Base-by-base conservation (phyloP, 2,888 invertebrate genomes). In the Tetragonisca angustula region DNA sequence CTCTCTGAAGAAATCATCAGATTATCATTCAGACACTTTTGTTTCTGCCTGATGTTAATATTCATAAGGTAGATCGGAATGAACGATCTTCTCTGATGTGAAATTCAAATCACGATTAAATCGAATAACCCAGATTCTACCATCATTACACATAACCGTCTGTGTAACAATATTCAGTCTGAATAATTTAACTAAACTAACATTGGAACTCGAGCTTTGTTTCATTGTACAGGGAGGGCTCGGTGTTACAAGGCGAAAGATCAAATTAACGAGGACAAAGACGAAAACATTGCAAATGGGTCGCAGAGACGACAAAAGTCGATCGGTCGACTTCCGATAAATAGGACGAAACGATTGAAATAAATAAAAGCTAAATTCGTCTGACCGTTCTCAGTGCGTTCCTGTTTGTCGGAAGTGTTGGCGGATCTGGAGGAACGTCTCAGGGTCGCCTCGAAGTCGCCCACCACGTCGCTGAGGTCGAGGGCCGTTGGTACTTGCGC, bases 371-470 rank as follows among this genome's bases (percentile, higher is more conserved):
- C 5, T 27, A n/a, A 70, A 61, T 5, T 17, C 62, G 13, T 59
- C 87, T 87, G 67, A 86, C 90, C 89, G 52, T 76, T 79, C 36
- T 89, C 87, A 13, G 62, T 50, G 59, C 70, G 65, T 11, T 79
- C 65, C 15, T 80, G 80, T 36, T 72, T 81, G 9, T 83, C 85
- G 11, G 59, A 68, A 9, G 59, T 54, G 15, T 59, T 87, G 50
- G 83, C 77, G 36, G 92, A 86, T 72, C 91, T 92, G 59, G 91
- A 89, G 64, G 93, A 91, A 79, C 96, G 95, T 89, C 96, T 96
- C 83, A 97, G 94, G 32, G 97, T 96, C 88, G 96, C 96, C 93
- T 97, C 97, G 92, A 97, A 97, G 93, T 97, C 97, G 77, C 95
- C 95, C 80, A 97, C 96, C 79, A 96, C 97, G 86, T 95, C 94